Percentiles rank a stretch among this genome's conserved stretches.
These are phyloP conservation scores for Euwallacea similis DNA, from an alignment of 1,140 invertebrate species.

Conservation along the genomic window DNA sequence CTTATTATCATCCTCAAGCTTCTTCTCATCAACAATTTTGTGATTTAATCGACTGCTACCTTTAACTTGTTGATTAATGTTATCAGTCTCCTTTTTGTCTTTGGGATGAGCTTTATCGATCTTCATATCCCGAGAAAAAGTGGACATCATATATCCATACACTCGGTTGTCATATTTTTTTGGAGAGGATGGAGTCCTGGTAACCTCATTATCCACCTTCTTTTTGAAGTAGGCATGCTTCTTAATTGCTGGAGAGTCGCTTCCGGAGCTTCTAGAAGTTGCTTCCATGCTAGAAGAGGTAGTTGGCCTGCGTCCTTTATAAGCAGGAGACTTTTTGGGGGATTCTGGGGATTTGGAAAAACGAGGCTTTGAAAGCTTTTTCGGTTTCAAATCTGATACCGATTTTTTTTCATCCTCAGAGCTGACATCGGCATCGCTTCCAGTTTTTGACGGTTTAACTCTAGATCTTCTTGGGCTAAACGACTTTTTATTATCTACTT, in stretches of 20 bases:
- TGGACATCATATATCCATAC: conserved; percentile 57
- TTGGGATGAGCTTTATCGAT: conserved; percentile 45
- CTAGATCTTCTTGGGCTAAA: conserved; percentile 10
- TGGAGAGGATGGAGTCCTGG: conserved; percentile 17
- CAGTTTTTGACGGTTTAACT: conserved; percentile 28
- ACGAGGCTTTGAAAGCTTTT: conserved; percentile 7
- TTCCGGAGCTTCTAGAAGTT: conserved; percentile 17
- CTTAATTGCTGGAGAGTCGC: conserved; percentile 23
- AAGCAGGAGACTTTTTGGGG: not conserved
- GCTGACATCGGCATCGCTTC: conserved; percentile 48
- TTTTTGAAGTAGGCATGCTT: conserved; percentile 40
- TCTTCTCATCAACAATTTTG: conserved; percentile 1
- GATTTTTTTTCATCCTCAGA: conserved; percentile 49
- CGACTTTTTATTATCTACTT: not conserved
- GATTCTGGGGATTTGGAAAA: not conserved
- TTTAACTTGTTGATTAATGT: conserved; percentile 41
- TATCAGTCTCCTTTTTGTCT: conserved; percentile 45
- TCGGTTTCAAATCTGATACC: conserved; percentile 4
- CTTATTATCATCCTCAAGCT: not conserved
- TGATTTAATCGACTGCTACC: not conserved
- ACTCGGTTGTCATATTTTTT: conserved; percentile 43
- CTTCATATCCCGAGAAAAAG: conserved; percentile 56
- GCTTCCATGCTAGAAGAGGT: not conserved
- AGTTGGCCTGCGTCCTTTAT: not conserved
- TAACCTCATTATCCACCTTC: conserved; percentile 15